These are phyloP conservation scores for Spodoptera litura DNA, from an alignment of 1,140 invertebrate genomes.

Conservation along the genomic window DNA sequence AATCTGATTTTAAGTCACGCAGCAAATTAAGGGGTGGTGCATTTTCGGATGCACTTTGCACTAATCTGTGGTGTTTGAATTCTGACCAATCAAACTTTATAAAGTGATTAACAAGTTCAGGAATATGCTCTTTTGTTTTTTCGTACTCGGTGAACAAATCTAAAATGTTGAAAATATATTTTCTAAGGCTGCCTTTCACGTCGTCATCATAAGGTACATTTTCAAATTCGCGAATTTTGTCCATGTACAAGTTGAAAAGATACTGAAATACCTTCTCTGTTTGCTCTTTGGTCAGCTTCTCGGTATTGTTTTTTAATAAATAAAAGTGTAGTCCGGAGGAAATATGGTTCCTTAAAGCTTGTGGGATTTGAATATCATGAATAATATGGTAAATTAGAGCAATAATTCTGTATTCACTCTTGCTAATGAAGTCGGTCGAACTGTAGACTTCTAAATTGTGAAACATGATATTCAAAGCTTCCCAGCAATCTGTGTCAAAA, in stretches of 20 bases:
- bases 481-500: conserved; percentile 66
- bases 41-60: not conserved
- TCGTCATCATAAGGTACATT: conserved; percentile 49
- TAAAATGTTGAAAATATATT: conserved; percentile 39
- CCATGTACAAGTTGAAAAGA: conserved; percentile 55
- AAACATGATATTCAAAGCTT: conserved; percentile 66
- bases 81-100: conserved; percentile 56
- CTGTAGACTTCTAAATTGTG: conserved; percentile 65
- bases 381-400: conserved; percentile 65
- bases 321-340: conserved; percentile 46
- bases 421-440: conserved; percentile 44
- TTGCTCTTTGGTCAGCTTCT: conserved; percentile 58
- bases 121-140: conserved; percentile 58
- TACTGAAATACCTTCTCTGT: conserved; percentile 57
- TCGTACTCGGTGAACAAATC: conserved; percentile 38
- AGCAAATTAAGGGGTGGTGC: conserved; percentile 52
- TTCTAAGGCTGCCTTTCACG: conserved; percentile 48
- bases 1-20: conserved; percentile 64
- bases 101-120: conserved; percentile 60
- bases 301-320: conserved; percentile 47
- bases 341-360: conserved; percentile 52
- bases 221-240: conserved; percentile 56
- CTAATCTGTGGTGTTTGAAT: conserved; percentile 48
- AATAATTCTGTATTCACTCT: conserved; percentile 52
- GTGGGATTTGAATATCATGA: conserved; percentile 57